Percentiles rank a stretch among this genome's conserved stretches.
Evolutionary conservation across 2,888 invertebrate species (phyloP).

Genomic region (Nomada fabriciana): DNA sequence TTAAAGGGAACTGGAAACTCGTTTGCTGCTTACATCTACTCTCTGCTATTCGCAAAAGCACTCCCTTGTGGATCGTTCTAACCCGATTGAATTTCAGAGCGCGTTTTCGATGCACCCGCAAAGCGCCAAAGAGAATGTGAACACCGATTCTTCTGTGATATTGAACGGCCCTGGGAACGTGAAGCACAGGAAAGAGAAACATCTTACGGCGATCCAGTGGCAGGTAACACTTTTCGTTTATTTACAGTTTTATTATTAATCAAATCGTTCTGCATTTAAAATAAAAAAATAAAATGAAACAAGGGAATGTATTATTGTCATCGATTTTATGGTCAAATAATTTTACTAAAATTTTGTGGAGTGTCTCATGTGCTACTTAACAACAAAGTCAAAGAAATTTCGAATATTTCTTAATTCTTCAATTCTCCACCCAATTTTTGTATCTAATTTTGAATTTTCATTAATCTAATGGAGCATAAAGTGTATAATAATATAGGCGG

Average conservation of each 20-base stretch:
- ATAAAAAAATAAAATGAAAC: no score
- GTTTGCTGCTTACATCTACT: background rate
- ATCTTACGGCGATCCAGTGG: conserved; percentile 85
- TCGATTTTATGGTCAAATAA: no score
- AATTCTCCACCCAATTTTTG: no score
- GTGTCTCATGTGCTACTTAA: no score
- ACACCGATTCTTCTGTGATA: conserved; percentile 83
- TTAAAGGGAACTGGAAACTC: background rate
- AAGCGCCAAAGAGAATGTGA: conserved; percentile 80
- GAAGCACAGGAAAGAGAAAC: conserved; percentile 84
- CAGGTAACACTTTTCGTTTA: conserved; percentile 78
- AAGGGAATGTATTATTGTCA: no score
- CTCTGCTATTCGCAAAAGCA: background rate
- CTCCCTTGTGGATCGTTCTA: background rate
- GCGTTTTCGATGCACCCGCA: conserved; percentile 85
- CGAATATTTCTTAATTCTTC: no score
- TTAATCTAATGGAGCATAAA: no score
- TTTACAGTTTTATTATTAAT: no score
- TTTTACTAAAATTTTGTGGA: no score
- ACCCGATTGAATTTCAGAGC: conserved; percentile 82
- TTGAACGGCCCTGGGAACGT: conserved; percentile 86
- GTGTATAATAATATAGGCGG: background rate
- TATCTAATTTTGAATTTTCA: no score
- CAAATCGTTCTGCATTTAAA: no score
- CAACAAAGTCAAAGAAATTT: background rate